Base-by-base conservation (phyloP, 2,113 vertebrate species). In the Pogona vitticeps region DNA sequence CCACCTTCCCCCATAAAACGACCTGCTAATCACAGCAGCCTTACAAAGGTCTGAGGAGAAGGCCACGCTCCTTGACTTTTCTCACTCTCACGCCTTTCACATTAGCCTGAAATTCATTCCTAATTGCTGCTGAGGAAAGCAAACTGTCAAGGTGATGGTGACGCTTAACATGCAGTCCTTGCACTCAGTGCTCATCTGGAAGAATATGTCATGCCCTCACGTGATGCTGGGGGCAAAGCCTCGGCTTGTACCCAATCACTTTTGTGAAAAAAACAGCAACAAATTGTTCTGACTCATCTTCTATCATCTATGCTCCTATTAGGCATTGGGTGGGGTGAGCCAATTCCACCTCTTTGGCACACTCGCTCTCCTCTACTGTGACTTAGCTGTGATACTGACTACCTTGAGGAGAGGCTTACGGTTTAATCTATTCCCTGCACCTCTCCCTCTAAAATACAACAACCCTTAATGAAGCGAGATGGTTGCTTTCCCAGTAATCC, bases 91-190 rank as follows among this genome's bases (percentile, higher is more conserved):
- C 46, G 5, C 73, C 71, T 65, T 89, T 82, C 52, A 63, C 15
- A 33, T 91, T 52, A 91, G 59, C 18, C 31, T n/a, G 28, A 81
- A 88, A 89, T 91, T 79, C 91, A 83, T 72, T 59, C n/a, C 78
- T 90, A 90, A 92, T 14, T 88, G 85, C 86, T 84, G 72, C 81
- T 71, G 71, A 86, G 67, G 86, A 75, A 85, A 88, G 40, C 17
- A 80, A 20, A 72, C 82, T 80, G 13, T 89, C 38, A 67, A n/a
- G 1, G 8, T 82, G 80, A 67, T n/a, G 40, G n/a, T n/a, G 1
- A 65, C 83, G 73, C 42, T 80, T 86, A 86, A 3, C 68, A 46
- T 36, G 23, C 52, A 81, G 65, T 52, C 83, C 90, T 78, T 65
- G n/a, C 58, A 58, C 40, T 85, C 86, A 87, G 71, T 86, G 0